Evolutionary conservation across 53 echinoderm and acorn worm genomes (phyloP).

Genomic region (Apostichopus leukothele): DNA sequence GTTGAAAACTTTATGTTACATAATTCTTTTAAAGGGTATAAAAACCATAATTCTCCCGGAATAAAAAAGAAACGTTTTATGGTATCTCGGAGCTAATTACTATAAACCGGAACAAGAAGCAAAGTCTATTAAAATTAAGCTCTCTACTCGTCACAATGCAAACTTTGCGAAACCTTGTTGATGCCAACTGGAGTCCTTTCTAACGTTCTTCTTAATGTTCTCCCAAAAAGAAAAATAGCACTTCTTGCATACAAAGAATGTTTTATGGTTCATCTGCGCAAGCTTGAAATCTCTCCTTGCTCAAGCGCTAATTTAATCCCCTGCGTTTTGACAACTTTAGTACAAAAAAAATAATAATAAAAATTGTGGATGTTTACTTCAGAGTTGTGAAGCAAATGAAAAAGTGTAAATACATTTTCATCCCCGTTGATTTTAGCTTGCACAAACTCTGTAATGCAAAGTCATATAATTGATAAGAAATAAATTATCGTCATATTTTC

Average conservation of each 20-base stretch:
- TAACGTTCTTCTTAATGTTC: neutral
- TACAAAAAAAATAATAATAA: slow-evolving; percentile 43
- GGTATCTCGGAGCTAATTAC: no score
- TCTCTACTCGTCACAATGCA: no score
- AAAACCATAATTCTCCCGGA: no score
- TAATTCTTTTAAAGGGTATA: no score
- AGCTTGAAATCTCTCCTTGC: slow-evolving; percentile 32
- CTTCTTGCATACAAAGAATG: slow-evolving; percentile 3
- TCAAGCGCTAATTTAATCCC: slow-evolving; percentile 42
- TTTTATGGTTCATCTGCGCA: slow-evolving; percentile 22
- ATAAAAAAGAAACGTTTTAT: no score
- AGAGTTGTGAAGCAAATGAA: slow-evolving; percentile 13
- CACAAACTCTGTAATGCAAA: slow-evolving; percentile 30
- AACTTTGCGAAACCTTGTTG: neutral
- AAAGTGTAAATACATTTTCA: slow-evolving; percentile 51
- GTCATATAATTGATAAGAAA: slow-evolving; percentile 47
- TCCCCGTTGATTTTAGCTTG: slow-evolving; percentile 25
- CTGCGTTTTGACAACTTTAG: slow-evolving; percentile 47
- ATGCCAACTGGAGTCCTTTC: neutral
- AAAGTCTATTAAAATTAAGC: no score
- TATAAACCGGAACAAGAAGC: no score
- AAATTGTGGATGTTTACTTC: slow-evolving; percentile 43
- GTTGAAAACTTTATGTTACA: no score
- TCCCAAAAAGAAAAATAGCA: neutral
- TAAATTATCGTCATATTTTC: slow-evolving; percentile 46